Evolutionary conservation across 2,888 invertebrate genomes (phyloP).

Genomic region (Sussaba pulchella): DNA sequence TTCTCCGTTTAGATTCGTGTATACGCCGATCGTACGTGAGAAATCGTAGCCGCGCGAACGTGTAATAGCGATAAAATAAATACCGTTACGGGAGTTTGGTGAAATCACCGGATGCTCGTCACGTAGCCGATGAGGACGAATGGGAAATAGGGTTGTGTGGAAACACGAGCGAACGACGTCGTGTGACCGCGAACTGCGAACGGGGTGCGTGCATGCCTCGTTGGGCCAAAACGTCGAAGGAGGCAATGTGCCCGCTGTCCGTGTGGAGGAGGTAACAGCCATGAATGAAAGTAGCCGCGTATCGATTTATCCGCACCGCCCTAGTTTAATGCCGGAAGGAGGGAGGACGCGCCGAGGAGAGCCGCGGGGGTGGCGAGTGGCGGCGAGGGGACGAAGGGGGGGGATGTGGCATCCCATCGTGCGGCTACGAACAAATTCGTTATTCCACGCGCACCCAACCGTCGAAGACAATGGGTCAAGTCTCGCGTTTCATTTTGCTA

Average conservation of each 20-base stretch:
- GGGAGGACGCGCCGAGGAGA: too few species aligned
- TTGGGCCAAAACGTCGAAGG: conserved; percentile 73
- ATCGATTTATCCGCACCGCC: conserved; percentile 82
- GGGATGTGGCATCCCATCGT: conserved; percentile 9
- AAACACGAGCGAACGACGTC: not conserved
- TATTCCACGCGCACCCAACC: conserved; percentile 5
- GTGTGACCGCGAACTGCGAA: conserved; percentile 6
- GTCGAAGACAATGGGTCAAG: not conserved
- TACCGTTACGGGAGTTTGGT: too few species aligned
- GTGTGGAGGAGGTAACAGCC: conserved; percentile 75
- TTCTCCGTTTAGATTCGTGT: too few species aligned
- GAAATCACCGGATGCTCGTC: not conserved
- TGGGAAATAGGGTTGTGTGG: not conserved
- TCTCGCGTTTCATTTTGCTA: not conserved
- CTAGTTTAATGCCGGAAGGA: conserved; percentile 72
- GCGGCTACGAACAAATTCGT: not conserved
- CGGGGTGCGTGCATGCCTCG: conserved; percentile 40
- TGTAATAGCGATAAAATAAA: too few species aligned
- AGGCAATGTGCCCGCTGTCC: conserved; percentile 76
- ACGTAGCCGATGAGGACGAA: not conserved
- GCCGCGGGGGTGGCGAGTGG: not conserved
- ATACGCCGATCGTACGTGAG: too few species aligned
- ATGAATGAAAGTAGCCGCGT: conserved; percentile 82
- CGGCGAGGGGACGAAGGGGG: not conserved
- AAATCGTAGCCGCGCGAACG: too few species aligned